Conservation (phyloP, 2,797 vertebrate species). For the Tiaroga cobitis region DNA sequence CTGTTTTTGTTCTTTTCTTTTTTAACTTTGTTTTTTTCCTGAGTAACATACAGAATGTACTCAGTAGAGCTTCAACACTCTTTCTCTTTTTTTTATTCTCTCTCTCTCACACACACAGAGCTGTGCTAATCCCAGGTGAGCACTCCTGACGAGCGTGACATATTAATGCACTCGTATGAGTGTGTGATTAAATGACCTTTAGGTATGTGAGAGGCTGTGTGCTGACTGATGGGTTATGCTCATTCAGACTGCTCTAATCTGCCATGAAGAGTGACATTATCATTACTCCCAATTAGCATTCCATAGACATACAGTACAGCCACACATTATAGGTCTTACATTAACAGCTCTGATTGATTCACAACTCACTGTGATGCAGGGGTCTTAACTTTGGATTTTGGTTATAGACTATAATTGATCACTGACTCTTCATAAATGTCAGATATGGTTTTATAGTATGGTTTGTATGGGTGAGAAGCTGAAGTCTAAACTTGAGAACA, state of each 20-base stretch:
- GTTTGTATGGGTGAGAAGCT: background rate
- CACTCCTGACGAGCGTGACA: conserved; percentile 54
- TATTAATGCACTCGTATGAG: conserved; percentile 60
- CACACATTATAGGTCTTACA: conserved; percentile 36
- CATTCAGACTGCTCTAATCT: conserved; percentile 60
- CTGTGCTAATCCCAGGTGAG: conserved; percentile 60
- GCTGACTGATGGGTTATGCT: conserved; percentile 60
- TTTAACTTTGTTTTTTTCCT: background rate
- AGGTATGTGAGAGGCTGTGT: conserved; percentile 57
- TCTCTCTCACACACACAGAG: background rate
- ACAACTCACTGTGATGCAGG: background rate
- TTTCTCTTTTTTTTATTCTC: background rate
- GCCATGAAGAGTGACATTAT: conserved; percentile 61
- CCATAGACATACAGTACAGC: conserved; percentile 54
- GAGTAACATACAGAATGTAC: background rate
- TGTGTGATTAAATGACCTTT: conserved; percentile 64
- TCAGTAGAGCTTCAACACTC: background rate
- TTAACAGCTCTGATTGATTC: conserved; percentile 37
- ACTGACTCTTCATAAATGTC: background rate
- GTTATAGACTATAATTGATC: background rate
- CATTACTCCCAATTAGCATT: conserved; percentile 62
- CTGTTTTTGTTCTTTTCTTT: background rate
- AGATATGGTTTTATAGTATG: background rate
- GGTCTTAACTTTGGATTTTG: conserved; percentile 4
- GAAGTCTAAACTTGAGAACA: background rate